A percentile compares a stretch with the other conserved stretches of the same genome.
These are phyloP conservation scores for Drosophila formosana DNA, from an alignment of 2,888 invertebrate genomes.

Conservation along the genomic window DNA sequence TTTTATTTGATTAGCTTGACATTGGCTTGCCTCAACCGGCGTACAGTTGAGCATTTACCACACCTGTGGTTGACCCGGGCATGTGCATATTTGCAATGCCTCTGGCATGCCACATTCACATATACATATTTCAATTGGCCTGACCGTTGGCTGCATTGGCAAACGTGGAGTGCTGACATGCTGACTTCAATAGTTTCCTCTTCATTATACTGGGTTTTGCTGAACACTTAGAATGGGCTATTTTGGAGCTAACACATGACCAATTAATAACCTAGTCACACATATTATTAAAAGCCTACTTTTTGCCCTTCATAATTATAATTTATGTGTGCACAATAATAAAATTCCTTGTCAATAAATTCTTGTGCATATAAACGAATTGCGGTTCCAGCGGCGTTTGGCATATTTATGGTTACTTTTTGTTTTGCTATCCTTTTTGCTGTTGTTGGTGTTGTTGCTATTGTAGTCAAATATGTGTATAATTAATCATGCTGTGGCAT, in stretches of 20 bases:
- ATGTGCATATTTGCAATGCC: slow-evolving; percentile 1
- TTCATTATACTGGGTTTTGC: slow-evolving; percentile 10
- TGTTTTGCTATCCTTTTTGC: not conserved
- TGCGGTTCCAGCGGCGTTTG: slow-evolving; percentile 7
- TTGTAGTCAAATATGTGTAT: slow-evolving; percentile 13
- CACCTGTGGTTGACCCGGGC: slow-evolving; percentile 35
- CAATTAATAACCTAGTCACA: slow-evolving; percentile 1
- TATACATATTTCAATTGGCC: slow-evolving; percentile 21
- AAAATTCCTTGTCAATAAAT: slow-evolving; percentile 21
- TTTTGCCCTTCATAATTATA: slow-evolving; percentile 1
- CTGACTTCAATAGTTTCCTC: slow-evolving; percentile 34
- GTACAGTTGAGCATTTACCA: slow-evolving; percentile 25
- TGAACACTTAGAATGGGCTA: slow-evolving; percentile 2
- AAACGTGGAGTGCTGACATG: slow-evolving; percentile 32
- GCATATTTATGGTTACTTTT: slow-evolving; percentile 13
- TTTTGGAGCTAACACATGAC: not conserved
- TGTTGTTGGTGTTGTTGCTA: not conserved
- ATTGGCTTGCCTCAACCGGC: slow-evolving; percentile 14
- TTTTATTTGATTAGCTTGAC: slow-evolving; percentile 58
- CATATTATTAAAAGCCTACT: not conserved
- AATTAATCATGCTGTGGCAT: slow-evolving; percentile 30
- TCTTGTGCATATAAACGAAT: slow-evolving; percentile 20
- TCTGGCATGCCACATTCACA: not conserved
- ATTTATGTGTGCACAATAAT: slow-evolving; percentile 15
- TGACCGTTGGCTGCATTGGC: not conserved